Evolutionary conservation across 2,797 vertebrate species (phyloP).

Genomic region (Momotus momota): DNA sequence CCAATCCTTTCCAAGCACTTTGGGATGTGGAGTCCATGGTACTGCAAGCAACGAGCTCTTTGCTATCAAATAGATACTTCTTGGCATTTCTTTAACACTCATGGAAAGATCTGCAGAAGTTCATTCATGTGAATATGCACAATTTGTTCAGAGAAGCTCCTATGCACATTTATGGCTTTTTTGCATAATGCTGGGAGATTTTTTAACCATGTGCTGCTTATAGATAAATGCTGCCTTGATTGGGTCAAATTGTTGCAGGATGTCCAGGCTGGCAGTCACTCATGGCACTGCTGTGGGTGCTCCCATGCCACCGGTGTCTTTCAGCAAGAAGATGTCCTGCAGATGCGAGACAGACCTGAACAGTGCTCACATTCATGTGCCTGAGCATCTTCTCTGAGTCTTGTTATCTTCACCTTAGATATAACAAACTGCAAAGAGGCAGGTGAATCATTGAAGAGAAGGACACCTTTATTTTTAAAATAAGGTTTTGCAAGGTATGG

Average conservation of each 20-base stretch:
- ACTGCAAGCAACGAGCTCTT: not conserved
- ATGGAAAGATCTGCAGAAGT: not conserved
- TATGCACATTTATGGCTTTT: not conserved
- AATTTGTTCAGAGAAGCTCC: not conserved
- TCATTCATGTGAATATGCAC: not conserved
- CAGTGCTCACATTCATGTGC: not conserved
- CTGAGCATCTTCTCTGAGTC: not conserved
- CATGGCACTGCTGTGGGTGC: accelerated
- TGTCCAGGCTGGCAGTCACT: not conserved
- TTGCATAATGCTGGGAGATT: not conserved
- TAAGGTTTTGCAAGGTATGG: not conserved
- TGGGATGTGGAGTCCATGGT: not conserved
- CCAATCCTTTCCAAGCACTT: not conserved
- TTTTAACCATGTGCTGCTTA: not conserved
- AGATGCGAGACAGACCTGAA: not conserved
- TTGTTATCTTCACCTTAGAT: not conserved
- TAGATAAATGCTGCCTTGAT: not conserved
- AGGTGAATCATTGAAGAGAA: not conserved
- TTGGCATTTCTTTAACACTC: not conserved
- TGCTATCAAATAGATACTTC: not conserved
- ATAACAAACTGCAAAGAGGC: not conserved
- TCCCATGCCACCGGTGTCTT: not conserved
- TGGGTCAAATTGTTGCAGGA: not conserved
- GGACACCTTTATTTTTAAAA: not conserved
- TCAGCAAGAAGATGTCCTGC: not conserved